These are phyloP conservation scores for Microctonus hyperodae DNA, from an alignment of 2,888 invertebrate species.

Conservation along the genomic window DNA sequence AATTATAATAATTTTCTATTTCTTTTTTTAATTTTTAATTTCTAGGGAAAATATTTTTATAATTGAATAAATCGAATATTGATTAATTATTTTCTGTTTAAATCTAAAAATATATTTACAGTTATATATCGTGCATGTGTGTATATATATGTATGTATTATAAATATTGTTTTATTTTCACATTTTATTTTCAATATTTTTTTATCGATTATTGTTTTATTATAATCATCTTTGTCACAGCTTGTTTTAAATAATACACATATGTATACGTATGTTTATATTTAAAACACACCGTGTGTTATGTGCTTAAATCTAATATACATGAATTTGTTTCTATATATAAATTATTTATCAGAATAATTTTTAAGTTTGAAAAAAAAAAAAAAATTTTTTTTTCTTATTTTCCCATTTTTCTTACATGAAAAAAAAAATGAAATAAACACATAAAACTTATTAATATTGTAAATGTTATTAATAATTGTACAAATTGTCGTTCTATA, in stretches of 20 bases:
- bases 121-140: slow-evolving; percentile 38
- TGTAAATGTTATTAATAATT: slow-evolving; percentile 3
- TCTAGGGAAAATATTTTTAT: not conserved
- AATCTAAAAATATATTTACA: not conserved
- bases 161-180: slow-evolving; percentile 8
- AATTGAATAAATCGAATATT: no score
- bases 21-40: not conserved
- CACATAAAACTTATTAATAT: not conserved
- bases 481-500: slow-evolving; percentile 22
- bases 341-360: slow-evolving; percentile 15
- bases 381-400: no score
- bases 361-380: not conserved
- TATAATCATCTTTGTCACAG: slow-evolving; percentile 47
- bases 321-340: slow-evolving; percentile 34
- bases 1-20: no score
- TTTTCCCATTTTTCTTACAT: no score
- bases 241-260: slow-evolving; percentile 54
- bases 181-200: not conserved
- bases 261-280: slow-evolving; percentile 41
- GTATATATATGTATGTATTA: slow-evolving; percentile 40
- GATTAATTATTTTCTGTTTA: not conserved
- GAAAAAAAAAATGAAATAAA: not conserved
- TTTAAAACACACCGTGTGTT: slow-evolving; percentile 51
- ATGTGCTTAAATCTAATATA: slow-evolving; percentile 40
- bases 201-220: slow-evolving; percentile 32